A percentile compares a stretch with the other conserved stretches of the same genome.
phyloP scores from a whole-genome alignment of 2,888 invertebrate genomes.

The Standfussiana lucernea region DNA sequence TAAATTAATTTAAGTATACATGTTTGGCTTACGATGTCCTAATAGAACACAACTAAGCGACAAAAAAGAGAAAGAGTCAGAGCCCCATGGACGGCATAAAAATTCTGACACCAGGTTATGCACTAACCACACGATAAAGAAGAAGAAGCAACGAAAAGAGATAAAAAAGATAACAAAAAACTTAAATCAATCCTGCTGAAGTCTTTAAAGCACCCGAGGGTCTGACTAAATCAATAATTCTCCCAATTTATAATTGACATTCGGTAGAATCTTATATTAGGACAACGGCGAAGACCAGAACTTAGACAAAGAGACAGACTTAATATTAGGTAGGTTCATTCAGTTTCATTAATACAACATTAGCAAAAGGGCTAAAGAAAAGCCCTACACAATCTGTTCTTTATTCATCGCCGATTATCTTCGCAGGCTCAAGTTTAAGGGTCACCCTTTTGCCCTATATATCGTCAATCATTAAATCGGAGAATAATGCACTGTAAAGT shows the following conservation, averaged over 20 bases:
- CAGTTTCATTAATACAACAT: constrained; percentile 16
- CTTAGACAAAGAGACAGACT: constrained; percentile 12
- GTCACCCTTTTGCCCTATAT: constrained; percentile 49
- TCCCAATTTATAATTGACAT: neutral
- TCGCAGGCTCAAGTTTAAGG: constrained; percentile 26
- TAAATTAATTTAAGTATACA: neutral
- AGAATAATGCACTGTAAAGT: constrained; percentile 12
- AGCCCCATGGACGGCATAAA: no score
- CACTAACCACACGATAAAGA: no score
- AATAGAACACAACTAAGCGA: neutral
- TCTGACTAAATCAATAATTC: neutral
- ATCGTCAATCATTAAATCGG: constrained; percentile 35
- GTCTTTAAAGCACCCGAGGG: neutral
- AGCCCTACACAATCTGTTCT: constrained; percentile 35
- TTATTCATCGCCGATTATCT: constrained; percentile 36
- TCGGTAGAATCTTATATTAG: neutral
- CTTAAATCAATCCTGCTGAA: neutral
- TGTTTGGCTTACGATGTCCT: neutral
- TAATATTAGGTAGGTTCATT: constrained; percentile 1
- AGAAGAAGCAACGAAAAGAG: no score
- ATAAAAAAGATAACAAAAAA: no score
- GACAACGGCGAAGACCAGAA: neutral
- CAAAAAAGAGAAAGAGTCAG: no score
- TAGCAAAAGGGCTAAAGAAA: constrained; percentile 8
- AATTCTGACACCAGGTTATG: no score